Conservation (phyloP, 2,888 invertebrate species). For the Myopa tessellatipennis region DNA sequence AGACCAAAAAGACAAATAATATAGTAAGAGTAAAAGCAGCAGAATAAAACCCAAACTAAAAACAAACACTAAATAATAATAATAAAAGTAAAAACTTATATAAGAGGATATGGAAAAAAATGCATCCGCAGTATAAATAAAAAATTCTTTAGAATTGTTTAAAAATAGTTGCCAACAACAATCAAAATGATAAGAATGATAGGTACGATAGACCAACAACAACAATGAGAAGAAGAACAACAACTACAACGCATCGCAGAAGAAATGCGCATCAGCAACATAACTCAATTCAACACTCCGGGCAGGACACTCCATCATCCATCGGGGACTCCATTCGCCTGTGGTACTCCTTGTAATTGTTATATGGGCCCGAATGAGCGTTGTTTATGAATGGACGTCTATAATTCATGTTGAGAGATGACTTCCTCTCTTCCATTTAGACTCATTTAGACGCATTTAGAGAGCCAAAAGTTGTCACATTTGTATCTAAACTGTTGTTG, state of each 20-base stretch:
- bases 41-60: background rate
- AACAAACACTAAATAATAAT: background rate
- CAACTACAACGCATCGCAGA: background rate
- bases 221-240: background rate
- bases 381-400: conserved; percentile 27
- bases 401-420: conserved; percentile 35
- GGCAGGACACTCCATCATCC: background rate
- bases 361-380: background rate
- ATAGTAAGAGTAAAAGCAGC: background rate
- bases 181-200: background rate
- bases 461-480: conserved; percentile 6
- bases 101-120: conserved; percentile 18
- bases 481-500: background rate
- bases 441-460: conserved; percentile 8
- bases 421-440: conserved; percentile 9
- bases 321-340: background rate
- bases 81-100: background rate
- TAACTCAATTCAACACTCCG: conserved; percentile 2
- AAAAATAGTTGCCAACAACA: background rate
- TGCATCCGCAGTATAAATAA: conserved; percentile 23
- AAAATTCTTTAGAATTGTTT: conserved; percentile 14
- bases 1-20: background rate
- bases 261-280: background rate
- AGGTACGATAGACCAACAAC: background rate
- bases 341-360: background rate